Evolutionary conservation across 2,888 invertebrate genomes (phyloP), one percentile per base, ranked within the genome.

Genomic region (Drosophila subquinaria): DNA sequence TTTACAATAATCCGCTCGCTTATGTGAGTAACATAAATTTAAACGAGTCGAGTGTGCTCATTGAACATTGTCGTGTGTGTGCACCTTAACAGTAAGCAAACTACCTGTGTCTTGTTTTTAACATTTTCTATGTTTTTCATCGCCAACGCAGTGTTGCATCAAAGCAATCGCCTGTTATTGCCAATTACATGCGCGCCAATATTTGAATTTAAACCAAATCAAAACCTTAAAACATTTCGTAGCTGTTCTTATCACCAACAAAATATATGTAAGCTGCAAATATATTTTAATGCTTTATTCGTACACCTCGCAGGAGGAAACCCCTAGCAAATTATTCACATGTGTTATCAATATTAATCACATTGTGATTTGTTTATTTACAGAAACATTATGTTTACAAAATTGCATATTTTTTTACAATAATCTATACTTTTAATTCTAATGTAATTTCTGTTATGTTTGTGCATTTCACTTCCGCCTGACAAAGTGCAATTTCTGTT

Each of bases 391-490:
- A 30, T 17, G 9, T 5, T 33, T 11, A 20, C 33, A 48, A 35
- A 40, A 17, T 43, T 40, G n/a, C 4, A 8, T 33, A 13, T n/a
- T 36, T 42, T 17, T 20, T 42, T 8, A 13, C 2, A 42, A 42
- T 42, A 42, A 30, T 56, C 17, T 40, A 38, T 35, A 30, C 48
- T 23, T 17, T 43, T 5, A 60, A 48, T 48, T 63, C 50, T 38
- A 64, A 53, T 51, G 15, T 27, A 47, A 55, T 56, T 63, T 38
- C 50, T 35, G 47, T 36, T 38, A 36, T 48, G 56, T 50, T 60
- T 60, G 20, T 42, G 17, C 23, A 60, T 42, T 78, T 47, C 38
- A 50, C 60, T 76, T 76, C 76, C 76, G 73, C 64, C 35, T 55
- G 0, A 5, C n/a, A 51, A 17, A 45, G 10, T 56, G 61, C 62